A percentile compares a stretch with the other conserved stretches of the same genome.
Conservation (phyloP, 2,113 vertebrate species). For the Symphodus melops region DNA sequence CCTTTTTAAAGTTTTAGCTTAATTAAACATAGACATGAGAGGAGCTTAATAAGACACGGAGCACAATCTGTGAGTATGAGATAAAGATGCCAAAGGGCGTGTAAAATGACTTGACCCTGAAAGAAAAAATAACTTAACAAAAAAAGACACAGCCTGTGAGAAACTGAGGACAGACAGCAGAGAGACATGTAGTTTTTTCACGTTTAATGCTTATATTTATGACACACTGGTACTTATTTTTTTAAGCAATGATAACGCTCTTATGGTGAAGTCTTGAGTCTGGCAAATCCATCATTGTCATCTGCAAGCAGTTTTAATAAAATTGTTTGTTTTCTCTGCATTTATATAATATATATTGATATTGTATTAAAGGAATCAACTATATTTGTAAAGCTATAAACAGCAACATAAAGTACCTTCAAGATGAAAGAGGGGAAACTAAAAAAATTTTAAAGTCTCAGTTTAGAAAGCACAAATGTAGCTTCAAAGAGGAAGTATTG, state of each 20-base stretch:
- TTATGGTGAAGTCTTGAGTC: conserved; percentile 35
- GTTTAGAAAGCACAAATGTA: not conserved
- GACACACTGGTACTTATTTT: conserved; percentile 29
- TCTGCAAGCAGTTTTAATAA: not conserved
- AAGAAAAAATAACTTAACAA: conserved; percentile 63
- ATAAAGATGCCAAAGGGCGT: conserved; percentile 74
- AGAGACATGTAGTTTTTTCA: conserved; percentile 59
- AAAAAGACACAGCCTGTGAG: conserved; percentile 63
- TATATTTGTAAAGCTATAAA: too few relatives aligned
- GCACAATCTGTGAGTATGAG: conserved; percentile 58
- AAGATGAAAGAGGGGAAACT: not conserved
- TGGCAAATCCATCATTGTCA: conserved; percentile 21
- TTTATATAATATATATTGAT: not conserved
- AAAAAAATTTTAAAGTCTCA: not conserved
- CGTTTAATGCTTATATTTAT: conserved; percentile 53
- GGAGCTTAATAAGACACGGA: conserved; percentile 40
- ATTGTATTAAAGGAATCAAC: conserved; percentile 5
- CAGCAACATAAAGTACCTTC: too few relatives aligned
- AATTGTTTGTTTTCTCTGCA: not conserved
- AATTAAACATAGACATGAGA: conserved; percentile 40
- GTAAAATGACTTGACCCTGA: conserved; percentile 69
- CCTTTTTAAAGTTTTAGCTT: conserved; percentile 37
- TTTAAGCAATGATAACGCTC: conserved; percentile 46
- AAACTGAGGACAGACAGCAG: conserved; percentile 51
- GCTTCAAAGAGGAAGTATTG: not conserved